A percentile compares a stretch with the other conserved stretches of the same genome.
Conservation (phyloP, 2,888 invertebrate species). For the Microctonus brassicae region DNA sequence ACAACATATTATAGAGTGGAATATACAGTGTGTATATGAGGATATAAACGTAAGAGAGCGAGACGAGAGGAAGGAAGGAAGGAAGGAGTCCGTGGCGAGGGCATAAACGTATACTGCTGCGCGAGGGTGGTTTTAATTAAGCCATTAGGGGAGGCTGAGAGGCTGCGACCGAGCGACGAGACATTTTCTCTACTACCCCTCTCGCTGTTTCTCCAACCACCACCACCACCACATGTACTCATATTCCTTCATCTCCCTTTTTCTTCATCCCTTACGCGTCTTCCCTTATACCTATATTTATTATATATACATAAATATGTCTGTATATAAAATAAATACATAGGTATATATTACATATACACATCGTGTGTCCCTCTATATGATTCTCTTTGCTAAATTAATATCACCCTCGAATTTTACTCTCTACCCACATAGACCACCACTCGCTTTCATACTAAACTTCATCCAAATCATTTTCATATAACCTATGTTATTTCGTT, state of each 20-base stretch:
- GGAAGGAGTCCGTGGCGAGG: slow-evolving; percentile 26
- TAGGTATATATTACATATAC: neutral
- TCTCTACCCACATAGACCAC: too few species aligned
- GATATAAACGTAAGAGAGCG: neutral
- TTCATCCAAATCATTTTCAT: slow-evolving; percentile 23
- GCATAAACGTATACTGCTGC: slow-evolving; percentile 45
- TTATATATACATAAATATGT: too few species aligned
- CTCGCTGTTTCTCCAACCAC: slow-evolving; percentile 23
- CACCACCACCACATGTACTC: too few species aligned
- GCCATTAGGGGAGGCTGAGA: slow-evolving; percentile 68
- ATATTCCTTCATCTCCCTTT: slow-evolving; percentile 22
- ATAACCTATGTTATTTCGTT: neutral
- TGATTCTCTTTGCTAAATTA: slow-evolving; percentile 60
- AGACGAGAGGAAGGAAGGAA: slow-evolving; percentile 19
- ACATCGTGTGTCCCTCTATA: slow-evolving; percentile 38
- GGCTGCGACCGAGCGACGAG: slow-evolving; percentile 51
- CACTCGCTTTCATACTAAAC: slow-evolving; percentile 20
- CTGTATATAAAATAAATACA: too few species aligned
- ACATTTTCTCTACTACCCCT: slow-evolving; percentile 36
- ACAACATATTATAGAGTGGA: slow-evolving; percentile 26
- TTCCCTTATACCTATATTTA: slow-evolving; percentile 14
- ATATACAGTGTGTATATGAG: neutral
- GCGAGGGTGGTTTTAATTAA: slow-evolving; percentile 69
- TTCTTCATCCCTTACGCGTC: slow-evolving; percentile 16
- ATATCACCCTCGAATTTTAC: slow-evolving; percentile 58